These are phyloP conservation scores for Formica exsecta DNA, from an alignment of 1,140 invertebrate genomes.

Conservation along the genomic window DNA sequence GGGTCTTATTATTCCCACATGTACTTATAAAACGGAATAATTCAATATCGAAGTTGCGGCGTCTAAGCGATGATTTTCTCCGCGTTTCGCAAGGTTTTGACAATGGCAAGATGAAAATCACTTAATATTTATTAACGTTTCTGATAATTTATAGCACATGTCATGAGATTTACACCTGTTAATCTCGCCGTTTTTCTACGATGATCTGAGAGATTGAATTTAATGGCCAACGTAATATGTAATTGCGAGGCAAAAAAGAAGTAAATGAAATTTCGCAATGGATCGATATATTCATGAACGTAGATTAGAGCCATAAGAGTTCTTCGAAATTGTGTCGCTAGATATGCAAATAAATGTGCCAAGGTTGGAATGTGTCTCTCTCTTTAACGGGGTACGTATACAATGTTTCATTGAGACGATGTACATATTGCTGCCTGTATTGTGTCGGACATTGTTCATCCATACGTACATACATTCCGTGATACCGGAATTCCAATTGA, in stretches of 20 bases:
- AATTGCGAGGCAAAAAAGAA: background rate
- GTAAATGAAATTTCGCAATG: background rate
- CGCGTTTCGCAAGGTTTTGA: conserved; percentile 70
- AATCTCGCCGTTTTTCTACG: conserved; percentile 55
- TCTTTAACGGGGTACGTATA: conserved; percentile 39
- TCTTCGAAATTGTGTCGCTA: conserved; percentile 17
- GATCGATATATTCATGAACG: conserved; percentile 20
- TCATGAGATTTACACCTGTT: conserved; percentile 71
- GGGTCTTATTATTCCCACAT: conserved; percentile 84
- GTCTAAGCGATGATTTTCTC: conserved; percentile 47
- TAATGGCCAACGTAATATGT: background rate
- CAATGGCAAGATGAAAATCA: conserved; percentile 82
- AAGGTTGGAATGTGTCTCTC: conserved; percentile 28
- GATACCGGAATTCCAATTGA: conserved; percentile 65
- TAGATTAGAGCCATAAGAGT: conserved; percentile 7
- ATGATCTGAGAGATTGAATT: background rate
- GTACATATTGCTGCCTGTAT: conserved; percentile 33
- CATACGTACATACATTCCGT: conserved; percentile 31
- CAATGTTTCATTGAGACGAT: conserved; percentile 56
- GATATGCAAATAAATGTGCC: conserved; percentile 36
- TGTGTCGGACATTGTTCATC: conserved; percentile 57
- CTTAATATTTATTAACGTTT: conserved; percentile 81
- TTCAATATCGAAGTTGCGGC: conserved; percentile 74
- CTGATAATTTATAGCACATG: conserved; percentile 64
- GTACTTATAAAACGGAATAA: conserved; percentile 84